A percentile compares a stretch with the other conserved stretches of the same genome.
Evolutionary conservation across 2,888 invertebrate species (phyloP).

Genomic region (Palloptera scutellata): DNA sequence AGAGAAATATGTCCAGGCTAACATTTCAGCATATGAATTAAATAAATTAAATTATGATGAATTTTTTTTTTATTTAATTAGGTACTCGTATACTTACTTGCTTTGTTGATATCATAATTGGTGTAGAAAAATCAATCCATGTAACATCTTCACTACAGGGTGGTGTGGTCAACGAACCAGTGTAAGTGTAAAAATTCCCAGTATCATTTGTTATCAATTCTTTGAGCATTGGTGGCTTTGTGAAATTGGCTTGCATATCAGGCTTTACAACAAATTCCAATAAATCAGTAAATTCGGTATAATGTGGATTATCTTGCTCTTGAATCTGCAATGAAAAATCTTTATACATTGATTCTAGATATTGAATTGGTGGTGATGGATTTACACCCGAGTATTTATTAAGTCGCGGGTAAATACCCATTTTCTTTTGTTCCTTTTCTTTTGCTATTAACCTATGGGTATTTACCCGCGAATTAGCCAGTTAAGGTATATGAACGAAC

Average conservation of each 20-base stretch:
- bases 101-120: conserved; percentile 72
- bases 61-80: neutral
- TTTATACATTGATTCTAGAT: neutral
- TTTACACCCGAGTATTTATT: too few species aligned
- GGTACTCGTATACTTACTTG: conserved; percentile 69
- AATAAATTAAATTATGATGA: too few species aligned
- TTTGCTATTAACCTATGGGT: too few species aligned
- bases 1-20: too few species aligned
- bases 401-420: too few species aligned
- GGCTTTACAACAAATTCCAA: conserved; percentile 69
- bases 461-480: too few species aligned
- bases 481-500: conserved; percentile 64
- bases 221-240: conserved; percentile 67
- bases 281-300: conserved; percentile 69
- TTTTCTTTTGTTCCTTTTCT: too few species aligned
- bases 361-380: too few species aligned
- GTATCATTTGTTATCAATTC: conserved; percentile 68
- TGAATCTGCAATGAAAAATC: conserved; percentile 40
- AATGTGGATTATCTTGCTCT: conserved; percentile 63
- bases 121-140: conserved; percentile 84
- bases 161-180: conserved; percentile 86
- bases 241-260: conserved; percentile 66
- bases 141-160: conserved; percentile 85
- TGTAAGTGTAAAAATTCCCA: conserved; percentile 80
- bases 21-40: too few species aligned